Evolutionary conservation across 2,797 vertebrate species (phyloP), one percentile per base, ranked within the genome.

Genomic region (Amphiprion clarkii): DNA sequence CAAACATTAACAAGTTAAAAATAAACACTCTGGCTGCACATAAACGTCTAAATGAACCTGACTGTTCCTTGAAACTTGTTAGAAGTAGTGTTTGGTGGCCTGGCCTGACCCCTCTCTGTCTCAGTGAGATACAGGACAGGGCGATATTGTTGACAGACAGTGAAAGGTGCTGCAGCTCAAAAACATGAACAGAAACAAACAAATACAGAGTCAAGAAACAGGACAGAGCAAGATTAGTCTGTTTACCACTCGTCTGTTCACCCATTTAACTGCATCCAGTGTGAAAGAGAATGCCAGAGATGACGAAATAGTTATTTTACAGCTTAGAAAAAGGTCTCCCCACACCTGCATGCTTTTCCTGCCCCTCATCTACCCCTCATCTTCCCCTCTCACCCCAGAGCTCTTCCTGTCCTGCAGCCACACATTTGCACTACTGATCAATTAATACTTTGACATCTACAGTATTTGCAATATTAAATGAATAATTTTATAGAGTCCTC

Each of bases 71-170:
- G 17, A 72, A 70, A 31, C 49, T 7, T 29, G 69, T 66, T 49
- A 52, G 6, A 52, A 58, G 42, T 52, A n/a, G 55, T 57, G 27
- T 67, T 46, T 70, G 79, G 82, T 84, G 67, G 82, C 77, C 79
- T 57, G 55, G 66, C 62, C 60, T 82, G 72, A 88, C 81, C 79
- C 62, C 69, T 8, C 71, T 85, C 79, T 67, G 82, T 87, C 77
- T 73, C 64, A 75, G 64, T 81, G 73, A 81, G 9, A 83, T 70
- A 56, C 64, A 76, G 73, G 36, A 27, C 27, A 27, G 46, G 62
- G 67, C 46, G 42, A 33, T 68, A 16, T 19, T 74, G 62, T 64
- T 66, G 33, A 63, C 33, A 63, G 77, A 69, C 2, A 40, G 49
- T 83, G 58, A 61, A 78, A 85, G 60, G 48, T n/a, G 59, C 48